Evolutionary conservation across 1,140 invertebrate genomes (phyloP), one percentile per base, ranked within the genome.

Genomic region (Tetraneura akinire): DNA sequence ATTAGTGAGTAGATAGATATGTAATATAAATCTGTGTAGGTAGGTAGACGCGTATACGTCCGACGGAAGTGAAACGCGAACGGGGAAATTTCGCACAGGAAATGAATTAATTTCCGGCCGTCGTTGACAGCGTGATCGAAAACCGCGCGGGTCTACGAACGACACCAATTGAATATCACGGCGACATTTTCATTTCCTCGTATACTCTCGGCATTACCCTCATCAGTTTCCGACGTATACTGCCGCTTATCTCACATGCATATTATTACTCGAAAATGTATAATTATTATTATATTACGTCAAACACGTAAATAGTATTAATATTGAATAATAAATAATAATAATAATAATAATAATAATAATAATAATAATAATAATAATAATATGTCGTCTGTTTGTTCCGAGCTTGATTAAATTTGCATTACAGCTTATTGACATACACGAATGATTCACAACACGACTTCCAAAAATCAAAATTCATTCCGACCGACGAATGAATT

Each of bases 21-120:
- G n/a, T n/a, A n/a, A n/a, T n/a, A n/a, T n/a, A n/a, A n/a, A n/a
- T n/a, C n/a, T n/a, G n/a, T n/a, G n/a, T n/a, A n/a, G n/a, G n/a
- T n/a, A n/a, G n/a, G n/a, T n/a, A n/a, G n/a, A n/a, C n/a, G n/a
- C n/a, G n/a, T n/a, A n/a, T n/a, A n/a, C n/a, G 45, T 51, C 47
- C 68, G n/a, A n/a, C n/a, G 68, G 68, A 76, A 42, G 66, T 47
- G 21, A 26, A 57, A 37, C 29, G n/a, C 29, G n/a, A 76, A 16
- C 11, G 21, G 55, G 42, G 9, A 8, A 18, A 23, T 16, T 47
- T 1, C 47, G 23, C 6, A 0, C 6, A 47, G 74, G 55, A 78
- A 78, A 78, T 78, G 53, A 78, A 60, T 23, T 78, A 78, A 78
- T 78, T 78, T 78, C 55, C 55, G 62, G 51, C 16, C 26, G 53